These are phyloP conservation scores for Leguminivora glycinivorella DNA, from an alignment of 1,140 invertebrate species.

Conservation along the genomic window DNA sequence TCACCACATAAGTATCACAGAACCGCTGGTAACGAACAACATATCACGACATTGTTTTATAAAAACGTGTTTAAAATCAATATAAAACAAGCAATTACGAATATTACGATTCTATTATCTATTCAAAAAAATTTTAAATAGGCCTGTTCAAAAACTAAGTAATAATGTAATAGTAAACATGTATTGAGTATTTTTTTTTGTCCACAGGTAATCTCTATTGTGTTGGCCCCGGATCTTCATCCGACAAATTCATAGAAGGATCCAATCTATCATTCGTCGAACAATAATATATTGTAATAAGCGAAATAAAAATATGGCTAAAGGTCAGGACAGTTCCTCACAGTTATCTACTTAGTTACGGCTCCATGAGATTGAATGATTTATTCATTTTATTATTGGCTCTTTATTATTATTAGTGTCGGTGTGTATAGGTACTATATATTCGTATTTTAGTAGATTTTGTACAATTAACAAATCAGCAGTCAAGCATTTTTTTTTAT, in stretches of 20 bases:
- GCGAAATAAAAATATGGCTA: conserved; percentile 37
- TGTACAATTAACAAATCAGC: too few species aligned
- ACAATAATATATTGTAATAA: conserved; percentile 43
- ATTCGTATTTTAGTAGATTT: too few species aligned
- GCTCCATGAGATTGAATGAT: conserved; percentile 5
- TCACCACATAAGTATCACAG: too few species aligned
- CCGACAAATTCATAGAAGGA: conserved; percentile 37
- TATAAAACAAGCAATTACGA: too few species aligned
- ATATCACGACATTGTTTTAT: too few species aligned
- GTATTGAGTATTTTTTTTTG: conserved; percentile 18
- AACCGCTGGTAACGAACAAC: too few species aligned
- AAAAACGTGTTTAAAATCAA: too few species aligned
- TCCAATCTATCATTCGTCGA: conserved; percentile 42
- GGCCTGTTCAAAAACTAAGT: too few species aligned
- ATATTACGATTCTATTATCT: too few species aligned
- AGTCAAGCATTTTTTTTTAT: background rate
- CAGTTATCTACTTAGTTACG: conserved; percentile 25
- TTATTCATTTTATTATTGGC: conserved; percentile 1
- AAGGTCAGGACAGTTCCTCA: conserved; percentile 35
- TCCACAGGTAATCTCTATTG: conserved; percentile 19
- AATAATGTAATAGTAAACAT: too few species aligned
- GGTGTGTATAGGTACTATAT: too few species aligned
- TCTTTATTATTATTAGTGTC: conserved; percentile 19
- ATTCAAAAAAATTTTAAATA: too few species aligned
- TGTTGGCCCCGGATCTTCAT: conserved; percentile 34